phyloP scores from a whole-genome alignment of 1,140 invertebrate species.

The Drosophila ambigua region DNA sequence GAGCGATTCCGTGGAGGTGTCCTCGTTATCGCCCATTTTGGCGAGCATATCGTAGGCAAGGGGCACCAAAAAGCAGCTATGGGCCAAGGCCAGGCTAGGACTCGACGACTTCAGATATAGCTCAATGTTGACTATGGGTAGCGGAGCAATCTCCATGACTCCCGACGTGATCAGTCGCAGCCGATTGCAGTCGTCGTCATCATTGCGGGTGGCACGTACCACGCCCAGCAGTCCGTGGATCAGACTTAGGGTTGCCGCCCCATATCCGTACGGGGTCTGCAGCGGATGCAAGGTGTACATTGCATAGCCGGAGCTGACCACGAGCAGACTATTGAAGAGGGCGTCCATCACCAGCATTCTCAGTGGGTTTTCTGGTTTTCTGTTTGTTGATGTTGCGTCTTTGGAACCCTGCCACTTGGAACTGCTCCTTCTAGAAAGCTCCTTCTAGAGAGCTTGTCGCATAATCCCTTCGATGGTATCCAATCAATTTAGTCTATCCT shows the following conservation, averaged over 20 bases:
- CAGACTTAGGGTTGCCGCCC: constrained; percentile 62
- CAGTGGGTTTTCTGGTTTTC: background rate
- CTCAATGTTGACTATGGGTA: constrained; percentile 71
- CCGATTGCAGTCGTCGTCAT: constrained; percentile 57
- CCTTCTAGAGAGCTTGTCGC: background rate
- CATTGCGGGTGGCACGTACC: constrained; percentile 45
- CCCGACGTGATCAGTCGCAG: constrained; percentile 46
- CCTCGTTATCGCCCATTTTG: constrained; percentile 56
- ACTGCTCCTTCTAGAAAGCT: background rate
- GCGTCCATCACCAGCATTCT: constrained; percentile 66
- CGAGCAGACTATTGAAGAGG: constrained; percentile 69
- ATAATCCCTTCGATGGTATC: background rate
- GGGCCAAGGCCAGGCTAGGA: constrained; percentile 57
- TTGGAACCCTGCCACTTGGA: too few relatives aligned
- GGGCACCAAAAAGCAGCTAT: constrained; percentile 69
- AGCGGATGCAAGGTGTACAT: constrained; percentile 60
- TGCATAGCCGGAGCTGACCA: constrained; percentile 73
- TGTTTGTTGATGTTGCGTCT: too few relatives aligned
- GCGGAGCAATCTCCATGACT: constrained; percentile 69
- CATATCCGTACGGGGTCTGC: constrained; percentile 67
- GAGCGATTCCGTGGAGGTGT: constrained; percentile 53
- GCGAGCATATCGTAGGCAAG: constrained; percentile 60
- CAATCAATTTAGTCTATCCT: background rate
- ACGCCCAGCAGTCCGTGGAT: constrained; percentile 68
- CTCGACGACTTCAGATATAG: constrained; percentile 61